These are phyloP conservation scores for Orussus abietinus DNA, from an alignment of 1,140 invertebrate genomes.

Conservation along the genomic window DNA sequence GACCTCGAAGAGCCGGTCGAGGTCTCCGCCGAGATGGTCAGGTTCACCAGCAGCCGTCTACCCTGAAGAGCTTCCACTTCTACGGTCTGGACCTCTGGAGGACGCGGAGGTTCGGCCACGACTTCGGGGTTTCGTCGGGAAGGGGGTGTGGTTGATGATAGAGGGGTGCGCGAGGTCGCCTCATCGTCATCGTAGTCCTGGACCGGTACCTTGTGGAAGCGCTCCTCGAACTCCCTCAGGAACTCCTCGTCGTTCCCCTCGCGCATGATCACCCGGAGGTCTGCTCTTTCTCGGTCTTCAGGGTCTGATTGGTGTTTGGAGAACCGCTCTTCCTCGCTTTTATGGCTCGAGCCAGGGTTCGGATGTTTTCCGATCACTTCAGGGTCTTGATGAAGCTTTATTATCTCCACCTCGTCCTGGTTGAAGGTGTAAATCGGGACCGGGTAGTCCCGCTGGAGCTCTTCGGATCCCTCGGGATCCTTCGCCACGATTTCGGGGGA, in stretches of 20 bases:
- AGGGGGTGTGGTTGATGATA: conserved; percentile 5
- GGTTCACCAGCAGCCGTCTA: conserved; percentile 67
- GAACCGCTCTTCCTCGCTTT: not conserved
- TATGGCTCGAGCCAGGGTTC: too few species aligned
- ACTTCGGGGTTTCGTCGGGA: too few species aligned
- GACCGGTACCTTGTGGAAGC: conserved; percentile 29
- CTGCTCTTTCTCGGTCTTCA: conserved; percentile 18
- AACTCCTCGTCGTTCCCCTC: conserved; percentile 39
- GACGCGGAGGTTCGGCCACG: conserved; percentile 14
- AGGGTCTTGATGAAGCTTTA: conserved; percentile 42
- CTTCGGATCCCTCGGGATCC: conserved; percentile 21
- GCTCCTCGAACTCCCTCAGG: conserved; percentile 34
- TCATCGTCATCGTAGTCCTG: conserved; percentile 5
- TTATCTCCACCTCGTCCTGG: conserved; percentile 49
- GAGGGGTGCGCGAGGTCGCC: too few species aligned
- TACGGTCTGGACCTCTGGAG: conserved; percentile 2
- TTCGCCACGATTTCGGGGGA: too few species aligned
- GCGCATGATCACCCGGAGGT: conserved; percentile 32
- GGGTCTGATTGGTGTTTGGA: not conserved
- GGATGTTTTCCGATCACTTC: too few species aligned
- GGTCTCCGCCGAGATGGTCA: conserved; percentile 68
- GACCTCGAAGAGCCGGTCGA: conserved; percentile 33
- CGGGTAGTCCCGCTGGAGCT: conserved; percentile 35
- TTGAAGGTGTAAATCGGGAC: conserved; percentile 30
- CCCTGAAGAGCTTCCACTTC: conserved; percentile 23